A percentile compares a stretch with the other conserved stretches of the same genome.
Evolutionary conservation across 2,888 invertebrate genomes (phyloP).

Genomic region (Synanthedon andrenaeformis): DNA sequence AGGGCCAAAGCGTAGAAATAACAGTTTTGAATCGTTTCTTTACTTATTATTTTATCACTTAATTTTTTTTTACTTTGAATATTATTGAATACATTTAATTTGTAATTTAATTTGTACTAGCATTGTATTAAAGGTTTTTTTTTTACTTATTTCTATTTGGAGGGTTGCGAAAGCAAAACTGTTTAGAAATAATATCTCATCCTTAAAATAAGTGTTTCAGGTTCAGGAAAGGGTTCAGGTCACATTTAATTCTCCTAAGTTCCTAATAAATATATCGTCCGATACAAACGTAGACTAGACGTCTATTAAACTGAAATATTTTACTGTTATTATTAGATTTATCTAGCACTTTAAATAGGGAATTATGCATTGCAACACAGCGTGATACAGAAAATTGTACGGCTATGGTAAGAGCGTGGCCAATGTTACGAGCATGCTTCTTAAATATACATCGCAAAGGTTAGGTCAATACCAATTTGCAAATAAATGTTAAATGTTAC

Average conservation of each 20-base stretch:
- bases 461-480: background rate
- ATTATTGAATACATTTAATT: too few relatives aligned
- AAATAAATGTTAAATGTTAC: background rate
- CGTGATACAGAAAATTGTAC: conserved; percentile 13
- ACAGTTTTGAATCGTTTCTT: too few relatives aligned
- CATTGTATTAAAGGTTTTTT: too few relatives aligned
- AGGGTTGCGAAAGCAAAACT: too few relatives aligned
- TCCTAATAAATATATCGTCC: background rate
- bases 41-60: too few relatives aligned
- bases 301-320: conserved; percentile 6
- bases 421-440: background rate
- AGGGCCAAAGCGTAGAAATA: too few relatives aligned
- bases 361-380: conserved; percentile 2
- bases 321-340: conserved; percentile 32
- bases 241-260: background rate
- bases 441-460: background rate
- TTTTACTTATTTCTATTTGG: too few relatives aligned
- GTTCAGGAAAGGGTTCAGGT: too few relatives aligned
- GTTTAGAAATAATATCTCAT: too few relatives aligned
- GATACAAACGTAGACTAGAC: background rate
- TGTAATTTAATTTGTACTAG: too few relatives aligned
- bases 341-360: conserved; percentile 20
- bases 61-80: too few relatives aligned
- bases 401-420: conserved; percentile 1
- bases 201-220: too few relatives aligned